A percentile compares a stretch with the other conserved stretches of the same genome.
Conservation (phyloP, 2,888 invertebrate genomes). For the Caenorhabditis angaria region DNA sequence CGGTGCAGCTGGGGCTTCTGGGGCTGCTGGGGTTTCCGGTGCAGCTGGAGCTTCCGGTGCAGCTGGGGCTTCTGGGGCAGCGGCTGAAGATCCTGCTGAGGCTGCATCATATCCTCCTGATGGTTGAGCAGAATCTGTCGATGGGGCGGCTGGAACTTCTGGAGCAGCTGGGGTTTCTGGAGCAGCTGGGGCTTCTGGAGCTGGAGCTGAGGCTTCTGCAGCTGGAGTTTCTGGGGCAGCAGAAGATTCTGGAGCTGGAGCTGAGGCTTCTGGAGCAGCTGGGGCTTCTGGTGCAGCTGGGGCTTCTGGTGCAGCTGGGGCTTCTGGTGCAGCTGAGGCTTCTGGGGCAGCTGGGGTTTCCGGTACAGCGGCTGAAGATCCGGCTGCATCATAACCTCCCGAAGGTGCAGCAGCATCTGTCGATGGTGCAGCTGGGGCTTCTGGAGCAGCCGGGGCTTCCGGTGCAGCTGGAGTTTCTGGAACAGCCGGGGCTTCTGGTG, state of each 20-base stretch:
- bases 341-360: slow-evolving; percentile 1
- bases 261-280: slow-evolving; percentile 21
- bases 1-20: background rate
- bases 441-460: background rate
- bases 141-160: background rate
- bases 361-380: background rate
- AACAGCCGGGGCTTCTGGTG: background rate
- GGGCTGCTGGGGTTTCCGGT: background rate
- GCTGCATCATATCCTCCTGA: slow-evolving; percentile 2
- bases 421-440: slow-evolving; percentile 3
- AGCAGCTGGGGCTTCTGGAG: background rate
- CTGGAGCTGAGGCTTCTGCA: slow-evolving; percentile 11
- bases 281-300: slow-evolving; percentile 9
- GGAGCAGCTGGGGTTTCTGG: slow-evolving; percentile 2
- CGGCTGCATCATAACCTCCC: background rate
- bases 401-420: background rate
- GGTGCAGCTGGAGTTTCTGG: background rate
- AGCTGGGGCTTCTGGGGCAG: slow-evolving; percentile 11
- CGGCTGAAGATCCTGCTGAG: slow-evolving; percentile 6
- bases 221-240: slow-evolving; percentile 15
- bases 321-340: background rate
- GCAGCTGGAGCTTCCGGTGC: slow-evolving; percentile 7
- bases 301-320: background rate
- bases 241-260: slow-evolving; percentile 3
- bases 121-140: background rate